Evolutionary conservation across 2,797 vertebrate genomes (phyloP).

Genomic region (Carcharodon carcharias): DNA sequence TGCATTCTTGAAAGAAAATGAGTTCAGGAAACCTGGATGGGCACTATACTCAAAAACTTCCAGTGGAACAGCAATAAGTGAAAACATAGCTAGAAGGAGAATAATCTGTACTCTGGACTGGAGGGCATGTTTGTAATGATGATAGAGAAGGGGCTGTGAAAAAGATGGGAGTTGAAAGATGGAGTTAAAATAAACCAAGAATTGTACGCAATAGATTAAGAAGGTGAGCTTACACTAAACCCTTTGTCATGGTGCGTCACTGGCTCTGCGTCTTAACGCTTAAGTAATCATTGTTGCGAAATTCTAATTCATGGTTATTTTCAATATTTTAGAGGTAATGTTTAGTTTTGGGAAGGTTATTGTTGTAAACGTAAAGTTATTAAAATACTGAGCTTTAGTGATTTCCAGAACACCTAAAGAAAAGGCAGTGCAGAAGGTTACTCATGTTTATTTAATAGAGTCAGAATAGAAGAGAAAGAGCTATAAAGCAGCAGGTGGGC

Average conservation of each 20-base stretch:
- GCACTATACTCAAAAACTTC: not conserved
- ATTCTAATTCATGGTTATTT: no score
- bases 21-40: not conserved
- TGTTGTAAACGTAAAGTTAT: no score
- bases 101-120: not conserved
- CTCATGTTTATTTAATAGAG: no score
- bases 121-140: not conserved
- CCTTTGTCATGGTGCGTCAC: not conserved
- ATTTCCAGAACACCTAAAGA: not conserved
- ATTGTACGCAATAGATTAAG: not conserved
- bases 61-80: not conserved
- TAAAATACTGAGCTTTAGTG: not conserved
- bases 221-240: not conserved
- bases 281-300: no score
- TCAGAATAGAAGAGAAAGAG: no score
- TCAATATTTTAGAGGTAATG: no score
- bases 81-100: not conserved
- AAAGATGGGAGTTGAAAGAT: not conserved
- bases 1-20: not conserved
- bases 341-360: no score
- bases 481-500: no score
- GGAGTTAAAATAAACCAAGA: not conserved
- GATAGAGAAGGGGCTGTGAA: not conserved
- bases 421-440: not conserved
- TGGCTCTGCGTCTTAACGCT: not conserved